A percentile compares a stretch with the other conserved stretches of the same genome.
Evolutionary conservation across 1,140 invertebrate species (phyloP).

Genomic region (Leptinotarsa lineolata): DNA sequence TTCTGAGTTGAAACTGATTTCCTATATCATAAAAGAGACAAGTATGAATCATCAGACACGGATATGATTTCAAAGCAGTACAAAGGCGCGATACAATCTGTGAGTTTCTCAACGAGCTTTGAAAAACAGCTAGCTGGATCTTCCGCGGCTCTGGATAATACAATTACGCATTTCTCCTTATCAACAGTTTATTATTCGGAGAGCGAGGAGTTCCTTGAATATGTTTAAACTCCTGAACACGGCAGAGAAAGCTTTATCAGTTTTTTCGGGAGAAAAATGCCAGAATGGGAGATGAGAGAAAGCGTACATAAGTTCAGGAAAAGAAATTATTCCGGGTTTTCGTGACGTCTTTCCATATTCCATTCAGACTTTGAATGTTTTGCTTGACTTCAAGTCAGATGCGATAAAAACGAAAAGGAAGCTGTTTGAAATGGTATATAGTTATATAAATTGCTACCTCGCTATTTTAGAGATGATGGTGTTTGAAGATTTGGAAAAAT

Average conservation of each 20-base stretch:
- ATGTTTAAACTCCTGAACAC: slow-evolving; percentile 3
- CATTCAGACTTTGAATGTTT: not conserved
- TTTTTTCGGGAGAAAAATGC: not conserved
- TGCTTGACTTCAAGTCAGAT: not conserved
- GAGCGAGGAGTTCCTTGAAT: not conserved
- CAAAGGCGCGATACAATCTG: no score
- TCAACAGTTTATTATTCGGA: slow-evolving; percentile 6
- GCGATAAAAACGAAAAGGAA: not conserved
- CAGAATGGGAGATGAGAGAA: not conserved
- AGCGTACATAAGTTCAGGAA: not conserved
- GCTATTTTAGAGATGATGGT: no score
- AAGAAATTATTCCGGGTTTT: not conserved
- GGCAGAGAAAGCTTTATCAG: not conserved
- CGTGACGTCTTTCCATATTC: not conserved
- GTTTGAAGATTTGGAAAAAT: no score
- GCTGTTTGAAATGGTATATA: not conserved
- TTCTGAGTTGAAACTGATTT: no score
- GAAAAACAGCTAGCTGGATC: not conserved
- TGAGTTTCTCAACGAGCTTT: not conserved
- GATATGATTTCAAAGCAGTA: no score
- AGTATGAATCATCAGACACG: no score
- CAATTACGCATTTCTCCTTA: slow-evolving; percentile 2
- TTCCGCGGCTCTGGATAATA: not conserved
- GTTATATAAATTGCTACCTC: no score
- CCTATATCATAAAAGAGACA: no score